Base-by-base conservation (phyloP, 2,888 invertebrate genomes). In the Ectemnius lituratus region DNA sequence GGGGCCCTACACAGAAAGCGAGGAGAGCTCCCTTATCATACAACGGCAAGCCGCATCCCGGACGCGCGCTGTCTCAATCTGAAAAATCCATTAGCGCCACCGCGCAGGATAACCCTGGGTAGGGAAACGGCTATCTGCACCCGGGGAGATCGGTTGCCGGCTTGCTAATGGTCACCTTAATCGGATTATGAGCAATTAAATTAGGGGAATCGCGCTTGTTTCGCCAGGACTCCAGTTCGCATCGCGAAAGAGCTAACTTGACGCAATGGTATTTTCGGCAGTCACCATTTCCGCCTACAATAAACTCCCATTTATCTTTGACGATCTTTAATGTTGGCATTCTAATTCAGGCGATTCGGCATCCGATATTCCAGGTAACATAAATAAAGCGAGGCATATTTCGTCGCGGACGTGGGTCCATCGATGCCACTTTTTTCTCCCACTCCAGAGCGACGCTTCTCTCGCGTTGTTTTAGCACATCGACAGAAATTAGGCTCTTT, bases 1-100 rank as follows among this genome's bases (percentile, higher is more conserved):
- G 58, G 20, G 14, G 14, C n/a, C 14, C 14, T 13, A 14, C 13
- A 27, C 20, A 14, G 58, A 58, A 58, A 14, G 27, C n/a, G 58
- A 6, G 20, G 58, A 58, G 59, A 58, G 69, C 20, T 46, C 52
- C n/a, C 58, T 65, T 76, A 76, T 77, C 69, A 49, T 47, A 49
- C 62, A 72, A 72, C 71, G 81, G 78, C 80, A 80, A 76, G 82
- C 37, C 37, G 37, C 8, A 23, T 23, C 37, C 8, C 79, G 75
- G 79, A 80, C 80, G 37, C 73, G 71, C 83, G 79, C 67, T 84
- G 85, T 85, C 87, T 88, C 84, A 86, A 88, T 88, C 87, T 85
- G 88, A 88, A 89, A 88, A 88, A 88, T 88, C 88, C 88, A 88
- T 89, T 89, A 88, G 87, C 84, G 67, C 72, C 56, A 28, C 63